Evolutionary conservation across 1,140 invertebrate species (phyloP).

Genomic region (Nautilus pompilius): DNA sequence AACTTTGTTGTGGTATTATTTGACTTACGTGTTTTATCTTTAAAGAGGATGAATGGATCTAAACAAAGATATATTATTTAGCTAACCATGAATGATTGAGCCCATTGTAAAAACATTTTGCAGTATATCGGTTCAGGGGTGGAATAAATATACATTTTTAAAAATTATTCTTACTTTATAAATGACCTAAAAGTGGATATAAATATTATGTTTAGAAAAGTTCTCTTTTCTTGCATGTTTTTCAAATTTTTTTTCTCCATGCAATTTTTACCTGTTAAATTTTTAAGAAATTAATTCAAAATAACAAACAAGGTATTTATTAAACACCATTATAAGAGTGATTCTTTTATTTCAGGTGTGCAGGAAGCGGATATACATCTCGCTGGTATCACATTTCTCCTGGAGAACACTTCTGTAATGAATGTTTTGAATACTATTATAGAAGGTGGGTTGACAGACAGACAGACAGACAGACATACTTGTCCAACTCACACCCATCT

Average conservation of each 20-base stretch:
- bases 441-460: slow-evolving; percentile 36
- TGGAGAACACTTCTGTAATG: slow-evolving; percentile 58
- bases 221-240: background rate
- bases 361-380: slow-evolving; percentile 51
- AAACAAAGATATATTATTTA: too few species aligned
- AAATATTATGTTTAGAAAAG: background rate
- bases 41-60: too few species aligned
- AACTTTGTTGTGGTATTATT: too few species aligned
- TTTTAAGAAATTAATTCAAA: background rate
- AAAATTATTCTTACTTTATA: background rate
- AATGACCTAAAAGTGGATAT: background rate
- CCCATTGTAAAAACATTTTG: too few species aligned
- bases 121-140: too few species aligned
- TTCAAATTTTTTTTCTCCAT: background rate
- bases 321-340: background rate
- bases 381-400: slow-evolving; percentile 55
- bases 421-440: slow-evolving; percentile 57
- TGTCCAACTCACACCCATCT: too few species aligned
- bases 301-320: background rate
- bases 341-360: slow-evolving; percentile 37
- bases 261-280: background rate
- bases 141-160: background rate
- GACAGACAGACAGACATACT: background rate
- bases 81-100: too few species aligned
- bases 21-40: too few species aligned